These are phyloP conservation scores for Xiphophorus birchmanni DNA, from an alignment of 2,797 vertebrate species.

Conservation along the genomic window DNA sequence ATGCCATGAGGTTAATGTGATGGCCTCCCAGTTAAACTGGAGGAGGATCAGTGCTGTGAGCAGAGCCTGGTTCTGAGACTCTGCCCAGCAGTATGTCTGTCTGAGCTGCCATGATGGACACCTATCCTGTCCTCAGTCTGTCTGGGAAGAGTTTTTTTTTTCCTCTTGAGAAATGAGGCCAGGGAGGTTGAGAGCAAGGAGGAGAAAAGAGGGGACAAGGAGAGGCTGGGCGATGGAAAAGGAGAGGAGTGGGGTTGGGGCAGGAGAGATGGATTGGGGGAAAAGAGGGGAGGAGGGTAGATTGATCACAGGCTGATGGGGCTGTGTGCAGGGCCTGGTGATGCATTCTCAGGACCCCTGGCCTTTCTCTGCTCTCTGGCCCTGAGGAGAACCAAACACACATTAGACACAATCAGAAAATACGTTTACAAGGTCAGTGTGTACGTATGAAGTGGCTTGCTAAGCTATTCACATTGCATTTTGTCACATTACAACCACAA, in stretches of 20 bases:
- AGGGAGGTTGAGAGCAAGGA: constrained; percentile 30
- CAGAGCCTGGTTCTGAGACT: constrained; percentile 75
- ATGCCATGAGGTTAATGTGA: constrained; percentile 87
- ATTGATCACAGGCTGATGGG: constrained; percentile 94
- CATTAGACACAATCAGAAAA: constrained; percentile 37
- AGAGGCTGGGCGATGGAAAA: constrained; percentile 61
- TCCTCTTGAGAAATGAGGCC: constrained; percentile 54
- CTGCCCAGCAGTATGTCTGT: constrained; percentile 77
- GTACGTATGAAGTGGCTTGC: background rate
- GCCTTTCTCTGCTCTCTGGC: constrained; percentile 99
- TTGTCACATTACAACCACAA: constrained; percentile 1
- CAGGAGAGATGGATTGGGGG: constrained; percentile 77
- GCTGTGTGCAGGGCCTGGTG: constrained; percentile 82
- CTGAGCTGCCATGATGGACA: constrained; percentile 82
- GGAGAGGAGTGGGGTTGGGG: constrained; percentile 10
- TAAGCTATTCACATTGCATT: background rate
- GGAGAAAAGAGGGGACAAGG: constrained; percentile 53
- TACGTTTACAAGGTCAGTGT: background rate
- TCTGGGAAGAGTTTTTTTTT: constrained; percentile 65
- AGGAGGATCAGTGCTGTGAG: constrained; percentile 79
- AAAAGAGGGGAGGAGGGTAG: constrained; percentile 84
- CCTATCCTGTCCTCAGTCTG: constrained; percentile 80
- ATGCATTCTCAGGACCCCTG: constrained; percentile 98
- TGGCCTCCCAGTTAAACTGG: constrained; percentile 80
- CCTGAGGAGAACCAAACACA: constrained; percentile 82